A percentile compares a stretch with the other conserved stretches of the same genome.
Evolutionary conservation across 2,888 invertebrate genomes (phyloP).

Genomic region (Sepioteuthis lessoniana): DNA sequence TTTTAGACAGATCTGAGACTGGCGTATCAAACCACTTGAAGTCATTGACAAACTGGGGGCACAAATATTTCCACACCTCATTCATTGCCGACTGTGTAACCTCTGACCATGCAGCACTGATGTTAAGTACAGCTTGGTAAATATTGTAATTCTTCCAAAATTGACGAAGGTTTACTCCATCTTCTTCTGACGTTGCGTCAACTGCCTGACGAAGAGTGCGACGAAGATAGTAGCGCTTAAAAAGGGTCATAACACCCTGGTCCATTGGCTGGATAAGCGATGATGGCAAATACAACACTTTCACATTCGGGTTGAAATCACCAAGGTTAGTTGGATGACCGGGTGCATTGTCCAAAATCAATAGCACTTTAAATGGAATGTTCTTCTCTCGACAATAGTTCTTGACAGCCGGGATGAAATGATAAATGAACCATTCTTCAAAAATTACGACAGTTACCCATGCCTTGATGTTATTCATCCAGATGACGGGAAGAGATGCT

Average conservation of each 20-base stretch:
- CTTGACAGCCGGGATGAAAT: background rate
- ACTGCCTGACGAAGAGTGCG: background rate
- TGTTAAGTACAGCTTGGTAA: background rate
- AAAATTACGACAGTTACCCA: background rate
- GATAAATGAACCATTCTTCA: background rate
- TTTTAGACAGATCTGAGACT: background rate
- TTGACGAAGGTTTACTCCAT: background rate
- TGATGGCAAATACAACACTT: background rate
- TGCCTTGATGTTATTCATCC: background rate
- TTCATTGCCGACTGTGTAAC: background rate
- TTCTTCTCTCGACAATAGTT: background rate
- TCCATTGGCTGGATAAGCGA: background rate
- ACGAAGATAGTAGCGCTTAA: background rate
- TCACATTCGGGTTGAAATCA: background rate
- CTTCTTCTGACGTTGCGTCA: background rate
- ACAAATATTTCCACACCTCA: background rate
- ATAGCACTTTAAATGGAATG: background rate
- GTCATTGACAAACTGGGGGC: background rate
- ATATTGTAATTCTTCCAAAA: background rate
- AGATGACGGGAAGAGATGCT: background rate
- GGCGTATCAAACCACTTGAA: background rate
- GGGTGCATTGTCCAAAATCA: constrained; percentile 6
- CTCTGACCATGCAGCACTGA: constrained; percentile 33
- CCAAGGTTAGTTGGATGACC: background rate
- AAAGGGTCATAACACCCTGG: background rate